Percentiles rank a stretch among this genome's conserved stretches.
Conservation (phyloP, 2,113 vertebrate species). For the Istiophorus platypterus region DNA sequence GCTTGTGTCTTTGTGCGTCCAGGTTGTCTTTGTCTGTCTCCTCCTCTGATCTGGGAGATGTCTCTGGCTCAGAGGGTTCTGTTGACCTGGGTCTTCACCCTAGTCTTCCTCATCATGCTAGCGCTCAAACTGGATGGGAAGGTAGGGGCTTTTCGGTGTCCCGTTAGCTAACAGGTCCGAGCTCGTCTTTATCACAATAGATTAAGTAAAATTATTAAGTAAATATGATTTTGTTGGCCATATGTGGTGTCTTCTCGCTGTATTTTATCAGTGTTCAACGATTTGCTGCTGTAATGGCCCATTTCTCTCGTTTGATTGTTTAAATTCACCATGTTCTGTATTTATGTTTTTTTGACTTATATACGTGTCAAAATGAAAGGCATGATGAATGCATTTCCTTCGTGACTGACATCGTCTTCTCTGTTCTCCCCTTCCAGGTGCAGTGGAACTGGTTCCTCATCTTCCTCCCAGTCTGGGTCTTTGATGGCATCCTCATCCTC, state of each 20-base stretch:
- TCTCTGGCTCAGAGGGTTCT: conserved; percentile 96
- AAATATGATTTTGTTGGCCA: too few relatives aligned
- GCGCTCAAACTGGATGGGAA: conserved; percentile 97
- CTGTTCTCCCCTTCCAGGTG: conserved; percentile 70
- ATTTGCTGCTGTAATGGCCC: too few relatives aligned
- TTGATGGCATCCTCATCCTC: conserved; percentile 93
- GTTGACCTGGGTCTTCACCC: conserved; percentile 94
- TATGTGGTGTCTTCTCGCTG: background rate
- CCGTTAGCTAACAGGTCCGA: background rate
- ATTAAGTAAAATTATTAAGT: background rate
- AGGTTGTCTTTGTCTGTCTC: background rate
- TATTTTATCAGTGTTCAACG: too few relatives aligned
- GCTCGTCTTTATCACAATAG: too few relatives aligned
- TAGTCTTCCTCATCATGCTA: conserved; percentile 95
- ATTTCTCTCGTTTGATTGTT: too few relatives aligned
- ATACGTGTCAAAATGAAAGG: background rate
- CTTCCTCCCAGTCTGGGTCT: conserved; percentile 96
- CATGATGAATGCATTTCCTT: background rate
- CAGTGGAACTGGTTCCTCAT: conserved; percentile 98
- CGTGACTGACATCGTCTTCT: background rate
- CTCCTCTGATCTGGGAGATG: conserved; percentile 83
- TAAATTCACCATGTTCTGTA: background rate
- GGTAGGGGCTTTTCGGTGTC: conserved; percentile 33
- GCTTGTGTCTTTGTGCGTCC: background rate
- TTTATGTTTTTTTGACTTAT: background rate